Evolutionary conservation across 1,140 invertebrate genomes (phyloP).

Genomic region (Zophobas atratus): DNA sequence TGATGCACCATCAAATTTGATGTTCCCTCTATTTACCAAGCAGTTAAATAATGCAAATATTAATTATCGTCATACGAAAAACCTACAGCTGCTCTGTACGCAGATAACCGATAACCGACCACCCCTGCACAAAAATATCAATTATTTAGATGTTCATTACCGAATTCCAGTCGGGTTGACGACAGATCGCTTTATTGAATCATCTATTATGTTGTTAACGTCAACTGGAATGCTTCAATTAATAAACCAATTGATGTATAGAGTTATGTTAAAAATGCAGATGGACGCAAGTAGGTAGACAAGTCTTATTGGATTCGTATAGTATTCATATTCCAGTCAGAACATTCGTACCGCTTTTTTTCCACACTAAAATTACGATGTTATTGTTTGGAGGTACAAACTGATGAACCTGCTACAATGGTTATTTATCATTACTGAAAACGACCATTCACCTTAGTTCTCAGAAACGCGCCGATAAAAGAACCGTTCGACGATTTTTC

Average conservation of each 20-base stretch:
- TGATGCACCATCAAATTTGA: too few species aligned
- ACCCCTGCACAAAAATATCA: too few species aligned
- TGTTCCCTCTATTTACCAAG: too few species aligned
- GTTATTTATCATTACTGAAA: constrained; percentile 11
- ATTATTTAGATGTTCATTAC: background rate
- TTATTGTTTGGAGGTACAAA: background rate
- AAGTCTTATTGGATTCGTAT: background rate
- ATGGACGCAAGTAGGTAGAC: background rate
- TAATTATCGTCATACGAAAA: too few species aligned
- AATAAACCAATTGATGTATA: constrained; percentile 23
- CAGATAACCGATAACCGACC: too few species aligned
- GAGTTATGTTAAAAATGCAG: background rate
- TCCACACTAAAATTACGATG: background rate
- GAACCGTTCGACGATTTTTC: constrained; percentile 6
- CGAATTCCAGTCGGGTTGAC: background rate
- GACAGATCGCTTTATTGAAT: constrained; percentile 15
- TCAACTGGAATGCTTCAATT: constrained; percentile 26
- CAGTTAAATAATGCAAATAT: too few species aligned
- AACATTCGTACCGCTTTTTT: background rate
- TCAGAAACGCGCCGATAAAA: constrained; percentile 10
- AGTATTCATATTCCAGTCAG: background rate
- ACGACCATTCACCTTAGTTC: constrained; percentile 20
- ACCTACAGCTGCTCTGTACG: too few species aligned
- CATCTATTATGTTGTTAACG: constrained; percentile 29
- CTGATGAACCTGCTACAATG: background rate